Evolutionary conservation across 2,888 invertebrate species (phyloP), one percentile per base, ranked within the genome.

Genomic region (Anorthoa munda): DNA sequence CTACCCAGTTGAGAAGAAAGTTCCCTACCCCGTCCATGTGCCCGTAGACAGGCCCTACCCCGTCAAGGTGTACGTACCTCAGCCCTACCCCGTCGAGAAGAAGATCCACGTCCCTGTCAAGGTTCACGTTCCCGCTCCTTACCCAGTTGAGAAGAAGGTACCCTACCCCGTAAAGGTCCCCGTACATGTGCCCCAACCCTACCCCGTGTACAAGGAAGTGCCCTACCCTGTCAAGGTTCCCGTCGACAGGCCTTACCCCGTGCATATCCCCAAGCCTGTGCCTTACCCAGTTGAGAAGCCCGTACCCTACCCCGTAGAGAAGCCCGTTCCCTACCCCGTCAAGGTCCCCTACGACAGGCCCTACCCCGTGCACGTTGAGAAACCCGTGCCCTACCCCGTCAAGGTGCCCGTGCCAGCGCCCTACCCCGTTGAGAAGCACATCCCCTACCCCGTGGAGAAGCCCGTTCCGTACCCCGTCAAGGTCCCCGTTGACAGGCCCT

Each of bases 381-480:
- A 95, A 81, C 94, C 92, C 70, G 94, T 96, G 59, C 95, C 94
- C 46, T 96, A 96, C 92, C 97, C 96, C 74, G 97, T 98, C 23
- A 97, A 98, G 92, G 97, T 98, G 15, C 97, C 96, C 61, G 97
- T 97, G 64, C 97, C 97, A 76, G 97, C 97, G 18, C 97, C 97
- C 0, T 97, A 97, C 92, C 97, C 97, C 86, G 97, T 97, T 39
- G 97, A 96, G 90, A 97, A 97, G 87, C 94, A 97, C 90, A 96
- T 97, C 79, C 97, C 97, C 4, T 97, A 97, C 90, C 97, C 97
- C 17, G 97, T 97, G 0, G 98, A 97, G 90, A 97, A 97, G 90
- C 97, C 95, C 75, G 97, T 98, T 51, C 97, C 97, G 39, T 97
- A 97, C 88, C 98, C 97, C 76, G 97, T 98, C 11, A 97, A 97